phyloP scores from a whole-genome alignment of 2,888 invertebrate genomes.

The Pheosia gnoma region DNA sequence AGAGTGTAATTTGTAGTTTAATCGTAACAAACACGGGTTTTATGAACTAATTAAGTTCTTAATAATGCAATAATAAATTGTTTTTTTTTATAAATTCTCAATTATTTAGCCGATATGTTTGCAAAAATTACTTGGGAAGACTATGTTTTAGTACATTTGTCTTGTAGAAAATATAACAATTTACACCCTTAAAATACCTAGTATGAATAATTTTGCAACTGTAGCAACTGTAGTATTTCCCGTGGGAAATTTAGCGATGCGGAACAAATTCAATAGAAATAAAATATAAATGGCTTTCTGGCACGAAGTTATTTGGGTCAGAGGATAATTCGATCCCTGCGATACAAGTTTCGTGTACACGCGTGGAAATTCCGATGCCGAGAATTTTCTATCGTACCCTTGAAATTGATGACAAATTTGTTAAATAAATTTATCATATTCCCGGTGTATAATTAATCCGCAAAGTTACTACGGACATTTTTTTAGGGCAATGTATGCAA shows the following conservation, averaged over 20 bases:
- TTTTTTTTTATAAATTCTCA: too few relatives aligned
- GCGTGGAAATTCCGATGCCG: not conserved
- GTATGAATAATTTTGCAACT: conserved; percentile 22
- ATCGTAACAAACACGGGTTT: not conserved
- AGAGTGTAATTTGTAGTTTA: not conserved
- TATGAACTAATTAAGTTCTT: not conserved
- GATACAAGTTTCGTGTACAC: not conserved
- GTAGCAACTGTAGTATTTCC: conserved; percentile 8
- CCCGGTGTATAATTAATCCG: too few relatives aligned
- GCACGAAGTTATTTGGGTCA: conserved; percentile 12
- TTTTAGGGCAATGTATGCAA: not conserved
- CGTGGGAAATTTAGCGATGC: conserved; percentile 35
- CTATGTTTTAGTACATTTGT: too few relatives aligned
- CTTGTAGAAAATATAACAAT: too few relatives aligned
- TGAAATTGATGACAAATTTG: too few relatives aligned
- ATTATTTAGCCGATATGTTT: too few relatives aligned
- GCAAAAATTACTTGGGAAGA: too few relatives aligned
- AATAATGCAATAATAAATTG: not conserved
- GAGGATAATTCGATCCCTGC: conserved; percentile 9
- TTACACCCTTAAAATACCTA: not conserved
- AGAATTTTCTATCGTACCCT: not conserved
- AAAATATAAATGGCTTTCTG: conserved; percentile 16
- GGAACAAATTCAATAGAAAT: conserved; percentile 16
- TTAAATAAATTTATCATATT: too few relatives aligned
- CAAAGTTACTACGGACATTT: too few relatives aligned